Evolutionary conservation across 2,113 vertebrate genomes (phyloP), one percentile per base, ranked within the genome.

Genomic region (Nibea coibor): DNA sequence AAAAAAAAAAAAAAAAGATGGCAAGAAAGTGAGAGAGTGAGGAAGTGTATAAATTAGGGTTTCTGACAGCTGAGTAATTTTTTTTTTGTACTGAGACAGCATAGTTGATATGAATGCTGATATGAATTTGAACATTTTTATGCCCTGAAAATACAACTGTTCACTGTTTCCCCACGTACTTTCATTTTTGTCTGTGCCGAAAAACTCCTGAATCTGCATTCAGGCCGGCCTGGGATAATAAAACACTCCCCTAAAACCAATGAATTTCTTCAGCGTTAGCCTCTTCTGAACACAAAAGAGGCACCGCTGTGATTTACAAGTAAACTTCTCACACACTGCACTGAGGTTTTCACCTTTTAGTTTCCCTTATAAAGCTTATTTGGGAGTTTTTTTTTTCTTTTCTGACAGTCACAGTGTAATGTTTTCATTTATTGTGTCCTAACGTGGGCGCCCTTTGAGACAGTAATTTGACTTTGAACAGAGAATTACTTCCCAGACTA

Each of bases 221-320:
- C 17, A 57, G 54, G 22, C 39, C 70, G 72, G 4, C 17, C 35
- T 28, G 39, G 12, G 20, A 47, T 39, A 57, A 66, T 80, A 77
- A 87, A 89, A 57, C 14, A 11, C 70, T 51, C 28, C 35, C 51
- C 26, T 66, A 48, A 82, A 73, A 78, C 42, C 48, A 31, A 53
- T 67, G 24, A 51, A 69, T 71, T 68, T 14, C 39, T 65, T 63
- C 24, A 35, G 69, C 8, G 12, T 61, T 53, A 24, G 47, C 66
- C 45, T 68, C 43, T n/a, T 72, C 42, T 58, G 7, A 26, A 81
- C 1, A 0, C 10, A 53, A 71, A 57, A 35, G 28, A 69, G 62
- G 24, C 54, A 22, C 47, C 31, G 45, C 17, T 71, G 50, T 50
- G 66, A 61, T 69, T 54, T 51, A 54, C 73, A 16, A 75, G 59